phyloP scores from a whole-genome alignment of 2,797 vertebrate species.

The Babyrousa celebensis region DNA sequence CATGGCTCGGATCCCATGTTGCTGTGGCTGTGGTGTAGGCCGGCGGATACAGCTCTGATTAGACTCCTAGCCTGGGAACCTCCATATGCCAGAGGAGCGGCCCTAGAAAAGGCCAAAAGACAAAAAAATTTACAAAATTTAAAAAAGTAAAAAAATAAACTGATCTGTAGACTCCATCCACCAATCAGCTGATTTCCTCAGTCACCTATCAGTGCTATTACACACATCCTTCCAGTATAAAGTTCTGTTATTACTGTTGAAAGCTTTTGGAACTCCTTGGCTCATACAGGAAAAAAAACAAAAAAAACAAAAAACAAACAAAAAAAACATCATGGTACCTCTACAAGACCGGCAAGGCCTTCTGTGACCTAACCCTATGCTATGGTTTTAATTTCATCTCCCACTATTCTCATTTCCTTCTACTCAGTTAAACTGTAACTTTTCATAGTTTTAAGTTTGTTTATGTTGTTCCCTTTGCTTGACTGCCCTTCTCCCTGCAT shows the following conservation, averaged over 20 bases:
- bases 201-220: fast-evolving
- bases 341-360: background rate
- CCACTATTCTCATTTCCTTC: background rate
- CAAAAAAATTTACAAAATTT: too few species aligned
- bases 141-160: background rate
- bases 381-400: background rate
- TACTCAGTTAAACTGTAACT: background rate
- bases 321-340: background rate
- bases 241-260: background rate
- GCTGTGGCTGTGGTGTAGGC: too few species aligned
- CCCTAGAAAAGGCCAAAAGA: too few species aligned
- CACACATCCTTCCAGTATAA: background rate
- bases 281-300: background rate
- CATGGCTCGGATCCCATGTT: too few species aligned
- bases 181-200: background rate
- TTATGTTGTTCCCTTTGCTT: background rate
- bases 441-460: background rate
- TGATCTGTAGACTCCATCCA: background rate
- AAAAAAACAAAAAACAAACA: too few species aligned
- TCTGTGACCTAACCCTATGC: background rate
- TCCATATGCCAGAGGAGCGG: too few species aligned
- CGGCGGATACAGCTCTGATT: too few species aligned
- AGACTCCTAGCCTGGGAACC: too few species aligned
- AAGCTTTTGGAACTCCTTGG: background rate
- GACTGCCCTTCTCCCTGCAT: background rate